Conservation (phyloP, 2,113 vertebrate genomes). For the Periophthalmodon schlosseri region DNA sequence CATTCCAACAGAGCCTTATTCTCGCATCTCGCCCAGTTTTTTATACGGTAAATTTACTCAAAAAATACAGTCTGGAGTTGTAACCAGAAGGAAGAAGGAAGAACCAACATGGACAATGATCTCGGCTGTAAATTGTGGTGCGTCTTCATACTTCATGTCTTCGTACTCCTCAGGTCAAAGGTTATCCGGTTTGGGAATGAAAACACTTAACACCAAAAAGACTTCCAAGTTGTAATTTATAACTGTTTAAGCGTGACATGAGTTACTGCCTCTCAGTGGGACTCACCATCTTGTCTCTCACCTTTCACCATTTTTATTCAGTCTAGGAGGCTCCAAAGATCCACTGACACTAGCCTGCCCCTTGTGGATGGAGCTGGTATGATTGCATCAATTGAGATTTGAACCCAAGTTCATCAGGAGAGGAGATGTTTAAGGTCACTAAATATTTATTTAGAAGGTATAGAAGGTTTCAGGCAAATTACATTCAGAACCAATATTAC, state of each 20-base stretch:
- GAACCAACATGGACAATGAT: slow-evolving; percentile 62
- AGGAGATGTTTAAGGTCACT: background rate
- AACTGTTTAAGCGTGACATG: slow-evolving; percentile 53
- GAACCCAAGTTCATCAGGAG: background rate
- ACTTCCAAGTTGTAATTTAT: slow-evolving; percentile 52
- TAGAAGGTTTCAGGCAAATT: background rate
- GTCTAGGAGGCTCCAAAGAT: background rate
- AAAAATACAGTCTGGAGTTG: slow-evolving; percentile 12
- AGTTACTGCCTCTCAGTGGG: slow-evolving; percentile 56
- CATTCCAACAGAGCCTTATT: too few species aligned
- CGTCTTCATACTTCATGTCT: slow-evolving; percentile 62
- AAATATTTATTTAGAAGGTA: background rate
- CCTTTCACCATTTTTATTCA: background rate
- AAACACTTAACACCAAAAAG: slow-evolving; percentile 60
- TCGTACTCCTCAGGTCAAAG: slow-evolving; percentile 50
- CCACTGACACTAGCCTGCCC: background rate
- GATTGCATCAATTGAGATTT: background rate
- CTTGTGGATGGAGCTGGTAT: background rate
- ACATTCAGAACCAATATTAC: too few species aligned
- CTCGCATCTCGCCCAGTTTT: too few species aligned
- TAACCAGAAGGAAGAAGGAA: slow-evolving; percentile 33
- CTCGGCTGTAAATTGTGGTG: slow-evolving; percentile 50
- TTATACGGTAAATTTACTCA: background rate
- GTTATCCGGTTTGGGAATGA: slow-evolving; percentile 63
- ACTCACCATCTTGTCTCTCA: slow-evolving; percentile 42